Evolutionary conservation across 2,797 vertebrate species (phyloP).

Genomic region (Notolabrus celidotus): DNA sequence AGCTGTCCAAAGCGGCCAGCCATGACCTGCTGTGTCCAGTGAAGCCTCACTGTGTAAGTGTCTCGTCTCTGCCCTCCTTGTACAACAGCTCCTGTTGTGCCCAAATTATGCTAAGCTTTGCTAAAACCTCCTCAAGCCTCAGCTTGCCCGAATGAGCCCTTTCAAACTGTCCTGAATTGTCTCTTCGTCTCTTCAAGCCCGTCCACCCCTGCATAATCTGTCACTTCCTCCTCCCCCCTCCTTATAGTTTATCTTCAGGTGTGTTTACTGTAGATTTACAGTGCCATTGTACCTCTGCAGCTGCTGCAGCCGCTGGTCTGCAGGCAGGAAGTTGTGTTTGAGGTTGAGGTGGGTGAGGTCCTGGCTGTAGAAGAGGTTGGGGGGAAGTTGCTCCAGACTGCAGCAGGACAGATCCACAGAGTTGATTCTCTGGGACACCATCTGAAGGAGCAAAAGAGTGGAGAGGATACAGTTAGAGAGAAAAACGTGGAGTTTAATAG

Average conservation of each 20-base stretch:
- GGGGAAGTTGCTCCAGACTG: conserved; percentile 94
- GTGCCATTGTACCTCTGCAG: conserved; percentile 90
- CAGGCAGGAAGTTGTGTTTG: conserved; percentile 95
- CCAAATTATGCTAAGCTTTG: conserved; percentile 32
- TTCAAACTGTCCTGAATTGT: conserved; percentile 5
- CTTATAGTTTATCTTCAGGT: conserved; percentile 26
- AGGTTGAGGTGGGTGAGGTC: conserved; percentile 99
- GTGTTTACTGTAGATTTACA: conserved; percentile 38
- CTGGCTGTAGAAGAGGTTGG: conserved; percentile 97
- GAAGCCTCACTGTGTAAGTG: conserved; percentile 29
- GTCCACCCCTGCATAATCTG: conserved; percentile 1
- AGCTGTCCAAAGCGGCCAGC: conserved; percentile 56
- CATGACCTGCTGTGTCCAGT: conserved; percentile 56
- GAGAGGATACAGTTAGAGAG: conserved; percentile 31
- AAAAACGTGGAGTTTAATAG: conserved; percentile 53
- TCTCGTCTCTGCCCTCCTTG: conserved; percentile 25
- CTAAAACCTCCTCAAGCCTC: conserved; percentile 42
- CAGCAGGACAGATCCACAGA: conserved; percentile 98
- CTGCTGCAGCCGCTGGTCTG: conserved; percentile 88
- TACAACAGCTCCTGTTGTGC: conserved; percentile 31
- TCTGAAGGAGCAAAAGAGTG: conserved; percentile 74
- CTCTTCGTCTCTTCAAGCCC: background rate
- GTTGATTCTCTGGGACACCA: conserved; percentile 97
- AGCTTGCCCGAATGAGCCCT: conserved; percentile 28
- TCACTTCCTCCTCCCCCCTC: conserved; percentile 1